Conservation (phyloP, 2,888 invertebrate genomes). For the Lamellibrachia columna region DNA sequence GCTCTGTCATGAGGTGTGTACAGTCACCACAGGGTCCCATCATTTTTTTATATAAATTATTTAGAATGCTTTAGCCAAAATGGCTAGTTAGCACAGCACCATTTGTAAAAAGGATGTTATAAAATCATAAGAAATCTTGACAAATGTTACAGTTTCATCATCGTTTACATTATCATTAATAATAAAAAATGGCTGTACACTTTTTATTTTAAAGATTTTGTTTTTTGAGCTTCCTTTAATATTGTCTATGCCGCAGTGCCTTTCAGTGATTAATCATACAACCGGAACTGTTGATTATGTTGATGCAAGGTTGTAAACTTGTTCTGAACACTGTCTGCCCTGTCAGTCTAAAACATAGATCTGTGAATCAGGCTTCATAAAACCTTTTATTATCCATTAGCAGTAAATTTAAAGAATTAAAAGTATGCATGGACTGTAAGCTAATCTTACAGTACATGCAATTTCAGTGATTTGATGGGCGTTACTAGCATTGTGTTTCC, state of each 20-base stretch:
- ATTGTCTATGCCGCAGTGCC: neutral
- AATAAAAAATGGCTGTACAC: no score
- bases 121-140: no score
- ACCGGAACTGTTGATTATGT: neutral
- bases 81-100: no score
- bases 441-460: neutral
- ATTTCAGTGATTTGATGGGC: neutral
- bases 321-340: neutral
- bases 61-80: neutral
- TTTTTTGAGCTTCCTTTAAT: no score
- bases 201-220: neutral
- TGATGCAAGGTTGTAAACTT: neutral
- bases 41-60: neutral
- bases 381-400: neutral
- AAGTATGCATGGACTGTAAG: neutral
- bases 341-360: neutral
- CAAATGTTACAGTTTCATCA: no score
- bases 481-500: no score
- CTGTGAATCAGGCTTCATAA: neutral
- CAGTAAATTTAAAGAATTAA: neutral
- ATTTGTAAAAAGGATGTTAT: no score
- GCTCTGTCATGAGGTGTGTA: neutral
- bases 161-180: no score
- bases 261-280: neutral
- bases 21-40: neutral